Conservation (phyloP, 2,113 vertebrate species). For the Entelurus aequoreus region DNA sequence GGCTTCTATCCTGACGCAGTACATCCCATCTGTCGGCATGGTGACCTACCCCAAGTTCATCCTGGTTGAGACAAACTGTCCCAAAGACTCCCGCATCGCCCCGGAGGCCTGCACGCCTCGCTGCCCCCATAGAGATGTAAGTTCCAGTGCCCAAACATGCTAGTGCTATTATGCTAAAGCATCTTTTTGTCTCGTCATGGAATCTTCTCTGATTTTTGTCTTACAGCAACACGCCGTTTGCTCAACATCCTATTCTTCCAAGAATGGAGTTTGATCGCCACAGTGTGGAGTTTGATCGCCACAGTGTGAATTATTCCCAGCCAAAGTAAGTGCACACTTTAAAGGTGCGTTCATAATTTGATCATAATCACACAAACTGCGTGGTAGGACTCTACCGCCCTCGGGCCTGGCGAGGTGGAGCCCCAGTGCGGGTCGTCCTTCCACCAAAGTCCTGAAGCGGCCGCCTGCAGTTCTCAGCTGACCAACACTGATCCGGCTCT, state of each 20-base stretch:
- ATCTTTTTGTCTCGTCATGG: background rate
- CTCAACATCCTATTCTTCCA: background rate
- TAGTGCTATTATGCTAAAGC: background rate
- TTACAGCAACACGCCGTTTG: background rate
- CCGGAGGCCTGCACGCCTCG: background rate
- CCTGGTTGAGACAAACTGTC: constrained; percentile 5
- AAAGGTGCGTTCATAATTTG: too few relatives aligned
- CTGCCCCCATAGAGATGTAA: constrained; percentile 4
- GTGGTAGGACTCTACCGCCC: background rate
- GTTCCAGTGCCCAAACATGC: background rate
- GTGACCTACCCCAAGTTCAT: background rate
- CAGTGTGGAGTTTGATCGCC: background rate
- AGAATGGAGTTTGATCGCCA: background rate
- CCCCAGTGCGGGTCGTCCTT: background rate
- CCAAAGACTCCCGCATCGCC: background rate
- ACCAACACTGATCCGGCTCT: background rate
- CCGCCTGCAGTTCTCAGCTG: background rate
- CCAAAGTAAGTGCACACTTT: background rate
- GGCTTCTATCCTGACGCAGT: background rate
- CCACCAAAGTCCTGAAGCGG: background rate
- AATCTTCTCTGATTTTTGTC: background rate
- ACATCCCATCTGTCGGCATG: background rate
- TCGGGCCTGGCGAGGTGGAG: background rate
- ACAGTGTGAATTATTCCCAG: background rate
- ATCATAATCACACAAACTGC: too few relatives aligned